Percentiles rank a stretch among this genome's conserved stretches.
phyloP scores from a whole-genome alignment of 2,113 vertebrate genomes.

The Pseudorectes ferrugineus region DNA sequence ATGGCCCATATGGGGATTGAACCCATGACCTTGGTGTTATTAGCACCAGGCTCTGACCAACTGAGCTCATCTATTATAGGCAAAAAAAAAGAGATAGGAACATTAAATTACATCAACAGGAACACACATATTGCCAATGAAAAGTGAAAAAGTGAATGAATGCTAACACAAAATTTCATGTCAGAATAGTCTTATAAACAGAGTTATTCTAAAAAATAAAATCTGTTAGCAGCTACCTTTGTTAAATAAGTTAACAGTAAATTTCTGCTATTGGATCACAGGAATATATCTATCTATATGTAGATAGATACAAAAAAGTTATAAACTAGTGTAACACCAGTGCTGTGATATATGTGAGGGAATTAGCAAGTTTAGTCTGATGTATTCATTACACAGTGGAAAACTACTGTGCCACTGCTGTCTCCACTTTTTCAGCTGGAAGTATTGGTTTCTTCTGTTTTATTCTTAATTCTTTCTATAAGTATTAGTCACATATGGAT shows the following conservation, averaged over 20 bases:
- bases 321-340: neutral
- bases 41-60: neutral
- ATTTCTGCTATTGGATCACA: neutral
- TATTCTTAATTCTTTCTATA: neutral
- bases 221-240: neutral
- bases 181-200: neutral
- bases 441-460: neutral
- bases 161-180: neutral
- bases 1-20: neutral
- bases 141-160: neutral
- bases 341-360: neutral
- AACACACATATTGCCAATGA: neutral
- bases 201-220: neutral
- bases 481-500: neutral
- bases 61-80: neutral
- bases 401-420: neutral
- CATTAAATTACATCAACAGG: neutral
- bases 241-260: neutral
- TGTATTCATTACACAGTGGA: neutral
- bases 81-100: neutral
- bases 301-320: neutral
- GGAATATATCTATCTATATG: neutral
- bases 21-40: neutral
- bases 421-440: neutral
- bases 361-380: neutral